These are phyloP conservation scores for Diaphora mendica DNA, from an alignment of 2,888 invertebrate species.

Conservation along the genomic window DNA sequence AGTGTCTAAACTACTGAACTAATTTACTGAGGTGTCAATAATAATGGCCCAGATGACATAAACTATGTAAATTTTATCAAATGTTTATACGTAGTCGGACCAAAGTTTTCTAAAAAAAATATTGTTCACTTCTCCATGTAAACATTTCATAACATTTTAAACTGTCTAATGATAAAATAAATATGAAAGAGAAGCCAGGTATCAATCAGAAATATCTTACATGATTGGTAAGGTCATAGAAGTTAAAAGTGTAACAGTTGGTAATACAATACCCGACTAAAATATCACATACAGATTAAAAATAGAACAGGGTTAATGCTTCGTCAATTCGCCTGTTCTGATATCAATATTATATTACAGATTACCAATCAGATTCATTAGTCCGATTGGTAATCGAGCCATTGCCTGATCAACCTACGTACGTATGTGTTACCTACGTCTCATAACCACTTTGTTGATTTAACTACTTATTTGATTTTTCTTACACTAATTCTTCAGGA, in stretches of 20 bases:
- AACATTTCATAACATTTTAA: neutral
- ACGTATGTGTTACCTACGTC: neutral
- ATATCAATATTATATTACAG: neutral
- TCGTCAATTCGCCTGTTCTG: neutral
- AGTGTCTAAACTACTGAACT: no score
- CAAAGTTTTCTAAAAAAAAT: no score
- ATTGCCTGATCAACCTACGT: neutral
- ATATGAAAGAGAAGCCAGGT: neutral
- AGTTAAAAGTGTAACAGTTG: neutral
- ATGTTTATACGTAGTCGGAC: no score
- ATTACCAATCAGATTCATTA: neutral
- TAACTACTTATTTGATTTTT: neutral
- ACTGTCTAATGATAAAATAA: neutral
- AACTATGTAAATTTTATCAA: no score
- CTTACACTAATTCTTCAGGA: neutral
- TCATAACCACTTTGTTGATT: neutral
- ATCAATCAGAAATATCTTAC: neutral
- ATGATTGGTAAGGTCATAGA: neutral
- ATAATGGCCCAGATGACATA: no score
- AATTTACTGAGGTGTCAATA: no score
- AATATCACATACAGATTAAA: neutral
- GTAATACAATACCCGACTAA: neutral
- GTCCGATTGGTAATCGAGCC: no score
- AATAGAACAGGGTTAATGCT: neutral
- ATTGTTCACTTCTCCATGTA: neutral